These are phyloP conservation scores for Prunella fulvescens DNA, from an alignment of 2,113 vertebrate species.

Conservation along the genomic window DNA sequence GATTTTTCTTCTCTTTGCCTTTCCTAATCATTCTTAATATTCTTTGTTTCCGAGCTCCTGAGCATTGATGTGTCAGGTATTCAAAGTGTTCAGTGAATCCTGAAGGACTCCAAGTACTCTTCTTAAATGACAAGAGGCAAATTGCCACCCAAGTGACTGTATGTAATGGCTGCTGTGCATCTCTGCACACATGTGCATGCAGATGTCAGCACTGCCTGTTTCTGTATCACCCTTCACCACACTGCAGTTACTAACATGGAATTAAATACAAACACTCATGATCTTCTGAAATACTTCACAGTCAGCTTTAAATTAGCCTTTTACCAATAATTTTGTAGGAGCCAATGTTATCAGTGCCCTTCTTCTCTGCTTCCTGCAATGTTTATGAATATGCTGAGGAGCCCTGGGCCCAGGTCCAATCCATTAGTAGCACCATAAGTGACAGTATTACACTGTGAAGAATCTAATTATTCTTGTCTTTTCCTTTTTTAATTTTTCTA, in stretches of 20 bases:
- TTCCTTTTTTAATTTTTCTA: neutral
- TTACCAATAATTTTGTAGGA: neutral
- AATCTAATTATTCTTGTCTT: neutral
- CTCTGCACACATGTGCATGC: fast-evolving
- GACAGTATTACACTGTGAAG: neutral
- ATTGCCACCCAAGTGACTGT: neutral
- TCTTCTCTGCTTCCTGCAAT: neutral
- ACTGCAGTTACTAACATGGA: neutral
- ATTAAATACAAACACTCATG: neutral
- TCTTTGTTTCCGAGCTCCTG: neutral
- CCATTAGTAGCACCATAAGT: neutral
- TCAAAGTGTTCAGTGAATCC: neutral
- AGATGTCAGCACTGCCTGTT: neutral
- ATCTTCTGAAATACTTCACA: neutral
- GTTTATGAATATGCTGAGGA: neutral
- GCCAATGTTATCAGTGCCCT: neutral
- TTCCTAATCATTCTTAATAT: neutral
- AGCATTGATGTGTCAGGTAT: neutral
- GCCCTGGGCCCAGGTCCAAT: neutral
- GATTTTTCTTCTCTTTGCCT: neutral
- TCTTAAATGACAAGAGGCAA: neutral
- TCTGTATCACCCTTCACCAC: neutral
- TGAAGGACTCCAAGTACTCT: neutral
- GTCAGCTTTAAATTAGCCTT: neutral
- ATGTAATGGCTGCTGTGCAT: neutral